A percentile compares a stretch with the other conserved stretches of the same genome.
These are phyloP conservation scores for Chionoecetes opilio DNA, from an alignment of 1,140 invertebrate genomes.

Conservation along the genomic window DNA sequence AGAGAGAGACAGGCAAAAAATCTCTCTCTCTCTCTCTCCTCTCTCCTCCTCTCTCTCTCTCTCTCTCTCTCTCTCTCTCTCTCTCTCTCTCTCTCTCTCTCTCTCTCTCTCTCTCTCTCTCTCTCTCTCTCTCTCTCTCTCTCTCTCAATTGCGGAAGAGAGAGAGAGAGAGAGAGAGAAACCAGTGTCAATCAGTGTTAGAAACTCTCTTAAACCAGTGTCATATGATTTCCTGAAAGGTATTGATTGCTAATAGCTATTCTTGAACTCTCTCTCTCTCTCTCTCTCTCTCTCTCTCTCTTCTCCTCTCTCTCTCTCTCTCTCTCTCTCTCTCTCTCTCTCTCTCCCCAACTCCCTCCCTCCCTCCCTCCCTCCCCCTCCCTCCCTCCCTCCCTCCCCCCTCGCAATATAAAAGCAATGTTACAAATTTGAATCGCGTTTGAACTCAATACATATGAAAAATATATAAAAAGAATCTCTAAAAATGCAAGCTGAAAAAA, in stretches of 20 bases:
- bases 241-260: no score
- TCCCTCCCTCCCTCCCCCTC: background rate
- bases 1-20: no score
- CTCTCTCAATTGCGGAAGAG: background rate
- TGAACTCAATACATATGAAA: background rate
- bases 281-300: no score
- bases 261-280: no score
- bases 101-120: constrained; percentile 12
- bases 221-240: no score
- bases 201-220: no score
- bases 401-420: background rate
- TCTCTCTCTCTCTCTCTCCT: no score
- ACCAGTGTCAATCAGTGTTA: no score
- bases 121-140: constrained; percentile 4
- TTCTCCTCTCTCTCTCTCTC: background rate
- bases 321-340: constrained; percentile 27
- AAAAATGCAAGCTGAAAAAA: background rate
- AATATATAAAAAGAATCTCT: background rate
- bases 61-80: constrained; percentile 27
- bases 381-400: background rate
- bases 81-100: constrained; percentile 27
- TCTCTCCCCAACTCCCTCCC: constrained; percentile 10
- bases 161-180: no score
- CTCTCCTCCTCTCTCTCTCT: background rate
- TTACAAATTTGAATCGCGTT: background rate